Conservation (phyloP, 2,797 vertebrate species). For the Tolypeutes matacus region DNA sequence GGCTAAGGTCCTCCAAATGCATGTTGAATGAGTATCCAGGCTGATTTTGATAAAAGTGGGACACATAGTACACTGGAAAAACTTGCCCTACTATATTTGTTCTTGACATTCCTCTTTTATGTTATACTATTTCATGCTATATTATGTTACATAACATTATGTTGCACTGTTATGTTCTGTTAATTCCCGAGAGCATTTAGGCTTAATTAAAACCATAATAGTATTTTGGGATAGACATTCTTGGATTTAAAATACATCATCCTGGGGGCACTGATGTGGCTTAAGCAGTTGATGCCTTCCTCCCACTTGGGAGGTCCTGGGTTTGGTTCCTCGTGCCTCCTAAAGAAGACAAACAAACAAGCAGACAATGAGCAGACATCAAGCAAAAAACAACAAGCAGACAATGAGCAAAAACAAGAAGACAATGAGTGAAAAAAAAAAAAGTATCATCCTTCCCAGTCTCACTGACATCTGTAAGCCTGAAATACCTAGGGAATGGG, state of each 20-base stretch:
- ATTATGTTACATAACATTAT: no score
- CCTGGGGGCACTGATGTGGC: neutral
- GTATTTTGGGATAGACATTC: neutral
- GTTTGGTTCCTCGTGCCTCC: no score
- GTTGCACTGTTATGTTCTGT: neutral
- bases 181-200: slow-evolving; percentile 3
- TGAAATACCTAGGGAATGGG: neutral
- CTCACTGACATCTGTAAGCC: neutral
- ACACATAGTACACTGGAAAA: neutral
- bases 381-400: no score
- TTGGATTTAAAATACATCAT: neutral
- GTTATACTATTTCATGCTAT: no score
- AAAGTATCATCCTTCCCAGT: neutral
- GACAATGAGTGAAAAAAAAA: no score
- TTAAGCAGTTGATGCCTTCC: no score
- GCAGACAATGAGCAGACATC: no score
- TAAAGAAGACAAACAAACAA: no score
- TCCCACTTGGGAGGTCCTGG: no score
- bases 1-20: neutral
- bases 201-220: neutral
- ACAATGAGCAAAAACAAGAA: no score
- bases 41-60: neutral
- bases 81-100: neutral
- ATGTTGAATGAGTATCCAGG: neutral
- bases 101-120: neutral